A percentile compares a stretch with the other conserved stretches of the same genome.
These are phyloP conservation scores for Drosophila melanogaster DNA, from an alignment of 1,140 invertebrate species.

Conservation along the genomic window Release_6_plus_ISO1_MT NT_033779.5:16014001-16014500, in stretches of 20 bases:
- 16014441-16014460: constrained; percentile 40
- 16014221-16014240: constrained; percentile 40
- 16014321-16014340: constrained; percentile 52
- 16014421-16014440: constrained; percentile 50
- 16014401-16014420: constrained; percentile 65
- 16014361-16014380: constrained; percentile 73
- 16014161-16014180: constrained; percentile 61
- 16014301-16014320: constrained; percentile 46
- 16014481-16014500: constrained; percentile 79
- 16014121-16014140: constrained; percentile 50
- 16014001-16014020: constrained; percentile 78
- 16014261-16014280: constrained; percentile 54
- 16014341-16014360: constrained; percentile 42
- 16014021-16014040: constrained; percentile 79
- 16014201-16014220: constrained; percentile 1
- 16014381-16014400: constrained; percentile 57
- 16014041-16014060: constrained; percentile 48
- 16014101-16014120: constrained; percentile 22
- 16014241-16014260: constrained; percentile 55
- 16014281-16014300: constrained; percentile 72
- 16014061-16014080: constrained; percentile 16
- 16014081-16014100: constrained; percentile 18
- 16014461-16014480: constrained; percentile 80
- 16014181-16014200: constrained; percentile 40
- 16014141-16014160: constrained; percentile 27